Evolutionary conservation across 2,888 invertebrate genomes (phyloP).

Genomic region (Gerris lacustris): DNA sequence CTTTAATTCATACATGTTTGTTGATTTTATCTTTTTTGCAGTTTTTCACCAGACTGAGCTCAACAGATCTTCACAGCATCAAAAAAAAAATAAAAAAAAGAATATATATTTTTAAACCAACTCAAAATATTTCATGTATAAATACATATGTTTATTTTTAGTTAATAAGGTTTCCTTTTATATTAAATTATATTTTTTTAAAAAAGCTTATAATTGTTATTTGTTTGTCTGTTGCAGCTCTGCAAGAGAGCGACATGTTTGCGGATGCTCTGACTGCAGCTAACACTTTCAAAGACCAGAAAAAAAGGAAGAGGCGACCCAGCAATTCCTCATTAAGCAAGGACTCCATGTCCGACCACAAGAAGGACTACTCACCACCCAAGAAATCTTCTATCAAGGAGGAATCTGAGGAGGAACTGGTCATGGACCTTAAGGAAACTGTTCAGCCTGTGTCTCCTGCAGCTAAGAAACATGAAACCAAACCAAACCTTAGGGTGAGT

Average conservation of each 20-base stretch:
- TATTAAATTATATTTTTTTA: too few relatives aligned
- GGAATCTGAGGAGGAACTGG: constrained; percentile 37
- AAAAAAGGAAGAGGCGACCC: constrained; percentile 64
- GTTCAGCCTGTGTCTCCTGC: constrained; percentile 38
- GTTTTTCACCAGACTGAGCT: too few relatives aligned
- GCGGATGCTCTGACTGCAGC: constrained; percentile 81
- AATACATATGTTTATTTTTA: too few relatives aligned
- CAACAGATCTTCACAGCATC: too few relatives aligned
- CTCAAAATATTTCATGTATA: too few relatives aligned
- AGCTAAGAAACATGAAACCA: constrained; percentile 35
- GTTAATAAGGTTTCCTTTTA: too few relatives aligned
- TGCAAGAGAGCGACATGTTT: constrained; percentile 85
- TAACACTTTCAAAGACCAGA: constrained; percentile 56
- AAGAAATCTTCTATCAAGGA: constrained; percentile 28
- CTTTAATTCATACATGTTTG: too few relatives aligned
- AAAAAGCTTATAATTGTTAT: too few relatives aligned
- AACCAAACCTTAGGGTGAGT: constrained; percentile 40
- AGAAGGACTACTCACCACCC: constrained; percentile 7
- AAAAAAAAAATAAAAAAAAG: too few relatives aligned
- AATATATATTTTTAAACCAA: too few relatives aligned
- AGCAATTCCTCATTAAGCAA: constrained; percentile 58
- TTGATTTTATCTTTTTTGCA: too few relatives aligned
- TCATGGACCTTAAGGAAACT: constrained; percentile 5
- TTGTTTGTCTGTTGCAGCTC: constrained; percentile 41
- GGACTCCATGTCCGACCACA: constrained; percentile 35